Conservation (phyloP, 2,113 vertebrate genomes). For the Muntiacus reevesi region DNA sequence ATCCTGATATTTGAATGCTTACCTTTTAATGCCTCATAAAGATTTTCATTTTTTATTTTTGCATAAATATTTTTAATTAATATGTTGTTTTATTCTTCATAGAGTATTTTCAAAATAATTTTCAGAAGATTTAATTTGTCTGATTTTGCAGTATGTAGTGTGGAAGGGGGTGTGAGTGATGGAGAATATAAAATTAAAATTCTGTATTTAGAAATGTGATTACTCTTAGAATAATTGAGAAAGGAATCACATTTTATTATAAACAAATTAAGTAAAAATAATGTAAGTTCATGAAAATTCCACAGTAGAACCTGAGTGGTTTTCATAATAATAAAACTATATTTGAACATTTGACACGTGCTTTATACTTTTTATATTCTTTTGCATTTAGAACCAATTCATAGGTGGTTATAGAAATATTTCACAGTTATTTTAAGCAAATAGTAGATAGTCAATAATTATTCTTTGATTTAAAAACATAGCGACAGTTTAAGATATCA, state of each 20-base stretch:
- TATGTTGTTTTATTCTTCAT: neutral
- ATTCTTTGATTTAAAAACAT: neutral
- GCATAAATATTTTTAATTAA: neutral
- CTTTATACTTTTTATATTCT: neutral
- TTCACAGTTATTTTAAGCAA: constrained; percentile 27
- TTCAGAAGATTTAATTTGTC: constrained; percentile 1
- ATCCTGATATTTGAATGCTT: neutral
- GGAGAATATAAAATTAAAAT: neutral
- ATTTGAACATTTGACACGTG: neutral
- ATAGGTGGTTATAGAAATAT: neutral
- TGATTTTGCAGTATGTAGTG: neutral
- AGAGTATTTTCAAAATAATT: neutral
- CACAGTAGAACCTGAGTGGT: neutral
- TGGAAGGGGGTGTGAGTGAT: neutral
- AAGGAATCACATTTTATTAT: neutral
- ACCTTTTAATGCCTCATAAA: neutral
- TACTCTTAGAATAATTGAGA: constrained; percentile 6
- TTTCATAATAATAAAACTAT: constrained; percentile 13
- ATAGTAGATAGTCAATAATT: neutral
- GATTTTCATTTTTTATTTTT: neutral
- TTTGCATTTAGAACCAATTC: constrained; percentile 14
- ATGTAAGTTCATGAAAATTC: neutral
- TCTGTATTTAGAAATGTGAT: neutral
- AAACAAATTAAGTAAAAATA: constrained; percentile 15
- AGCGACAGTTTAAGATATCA: neutral